Evolutionary conservation across 2,113 vertebrate genomes (phyloP), one percentile per base, ranked within the genome.

Genomic region (Plectropomus leopardus): DNA sequence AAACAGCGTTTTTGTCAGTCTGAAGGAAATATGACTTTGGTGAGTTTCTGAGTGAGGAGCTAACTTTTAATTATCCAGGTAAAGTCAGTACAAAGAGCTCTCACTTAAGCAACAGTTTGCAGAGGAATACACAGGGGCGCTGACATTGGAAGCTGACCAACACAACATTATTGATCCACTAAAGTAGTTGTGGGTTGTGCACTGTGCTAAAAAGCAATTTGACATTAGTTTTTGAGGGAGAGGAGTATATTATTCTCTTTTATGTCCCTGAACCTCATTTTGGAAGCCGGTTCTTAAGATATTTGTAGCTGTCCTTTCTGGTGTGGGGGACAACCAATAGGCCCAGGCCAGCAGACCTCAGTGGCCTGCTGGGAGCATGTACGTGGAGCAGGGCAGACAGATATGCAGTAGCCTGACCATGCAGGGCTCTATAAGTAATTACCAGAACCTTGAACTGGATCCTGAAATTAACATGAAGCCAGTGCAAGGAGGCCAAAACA

Each of bases 61-160:
- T 23, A 44, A 81, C 61, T 72, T 74, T 63, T 79, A 78, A 76
- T 61, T 9, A 28, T 40, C 15, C 19, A 58, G 19, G 28, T 73
- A 69, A 73, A n/a, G 60, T 82, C 16, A 75, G 30, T 30, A 44
- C 17, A 57, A 32, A 61, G n/a, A 63, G 34, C 40, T 60, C 24
- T 0, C 6, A 36, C 48, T 64, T 70, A 19, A 53, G 64, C 63
- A 78, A 61, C 40, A 69, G 30, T 74, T 71, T 30, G 21, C 44
- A 51, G 66, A 32, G 17, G 34, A 40, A 68, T 3, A 11, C 54
- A 51, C 64, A 51, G 17, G 32, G 50, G 76, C 55, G 7, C 15
- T 40, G 34, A 16, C 47, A 47, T 4, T 68, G 55, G 53, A 55
- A 24, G 40, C 24, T 34, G 75, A 67, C 44, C 60, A 54, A 36